Evolutionary conservation across 2,888 invertebrate species (phyloP).

Genomic region (Asteroscopus sphinx): DNA sequence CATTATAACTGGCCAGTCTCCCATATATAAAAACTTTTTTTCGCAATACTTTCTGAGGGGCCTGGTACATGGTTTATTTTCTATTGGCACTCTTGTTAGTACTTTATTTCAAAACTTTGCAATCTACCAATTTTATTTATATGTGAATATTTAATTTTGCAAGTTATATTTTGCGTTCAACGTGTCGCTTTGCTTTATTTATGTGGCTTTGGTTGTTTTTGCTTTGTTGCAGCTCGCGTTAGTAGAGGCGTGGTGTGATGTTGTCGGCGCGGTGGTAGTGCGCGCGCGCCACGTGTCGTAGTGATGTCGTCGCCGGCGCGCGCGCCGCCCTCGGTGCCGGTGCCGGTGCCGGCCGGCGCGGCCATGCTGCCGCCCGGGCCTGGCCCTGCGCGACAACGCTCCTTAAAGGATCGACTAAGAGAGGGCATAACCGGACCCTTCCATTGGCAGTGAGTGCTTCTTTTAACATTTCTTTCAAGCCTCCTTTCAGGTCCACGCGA

Average conservation of each 20-base stretch:
- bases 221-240: conserved; percentile 86
- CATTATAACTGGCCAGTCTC: no score
- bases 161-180: conserved; percentile 62
- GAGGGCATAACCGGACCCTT: conserved; percentile 95
- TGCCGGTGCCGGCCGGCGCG: conserved; percentile 79
- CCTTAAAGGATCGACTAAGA: conserved; percentile 93
- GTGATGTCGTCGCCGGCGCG: conserved; percentile 84
- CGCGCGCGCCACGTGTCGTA: conserved; percentile 59
- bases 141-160: conserved; percentile 57
- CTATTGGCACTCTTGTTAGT: conserved; percentile 14
- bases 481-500: conserved; percentile 40
- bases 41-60: no score
- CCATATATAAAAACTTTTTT: no score
- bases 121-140: conserved; percentile 56
- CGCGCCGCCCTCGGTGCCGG: conserved; percentile 65
- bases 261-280: conserved; percentile 72
- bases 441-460: conserved; percentile 94
- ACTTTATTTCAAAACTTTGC: conserved; percentile 25
- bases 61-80: background rate
- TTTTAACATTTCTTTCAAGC: conserved; percentile 32
- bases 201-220: conserved; percentile 85
- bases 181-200: conserved; percentile 82
- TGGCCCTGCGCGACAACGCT: conserved; percentile 93
- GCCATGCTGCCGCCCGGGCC: conserved; percentile 85
- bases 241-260: conserved; percentile 83